Percentiles rank a stretch among this genome's conserved stretches.
Conservation (phyloP, 37 sponge, comb jelly and placozoan genomes). For the Bolinopsis microptera region DNA sequence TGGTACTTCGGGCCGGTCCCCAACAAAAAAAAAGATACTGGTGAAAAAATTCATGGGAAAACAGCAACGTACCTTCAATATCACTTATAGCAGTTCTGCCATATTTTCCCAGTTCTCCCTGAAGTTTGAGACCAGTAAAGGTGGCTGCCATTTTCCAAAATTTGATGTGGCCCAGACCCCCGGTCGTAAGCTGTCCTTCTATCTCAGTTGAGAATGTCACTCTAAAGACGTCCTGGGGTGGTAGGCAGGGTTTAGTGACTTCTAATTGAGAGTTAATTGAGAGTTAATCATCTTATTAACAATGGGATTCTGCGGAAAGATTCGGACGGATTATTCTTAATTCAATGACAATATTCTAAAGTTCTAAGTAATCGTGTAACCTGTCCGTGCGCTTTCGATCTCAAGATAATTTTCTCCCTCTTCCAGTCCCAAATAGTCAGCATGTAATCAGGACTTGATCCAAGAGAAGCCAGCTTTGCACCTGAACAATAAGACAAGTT, state of each 20-base stretch:
- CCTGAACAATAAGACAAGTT: constrained; percentile 80
- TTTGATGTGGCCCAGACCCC: constrained; percentile 96
- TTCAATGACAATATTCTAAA: too few relatives aligned
- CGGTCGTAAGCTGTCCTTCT: constrained; percentile 92
- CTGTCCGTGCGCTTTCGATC: constrained; percentile 97
- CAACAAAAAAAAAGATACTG: too few relatives aligned
- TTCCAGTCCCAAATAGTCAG: constrained; percentile 99
- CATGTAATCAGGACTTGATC: constrained; percentile 94
- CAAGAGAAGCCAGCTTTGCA: constrained; percentile 86
- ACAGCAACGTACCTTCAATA: constrained; percentile 74
- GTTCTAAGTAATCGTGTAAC: too few relatives aligned
- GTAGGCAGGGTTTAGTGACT: not conserved
- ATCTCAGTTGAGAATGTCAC: constrained; percentile 95
- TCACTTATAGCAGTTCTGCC: constrained; percentile 93
- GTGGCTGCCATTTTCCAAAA: constrained; percentile 99
- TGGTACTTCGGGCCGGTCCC: too few relatives aligned
- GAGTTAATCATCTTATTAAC: too few relatives aligned
- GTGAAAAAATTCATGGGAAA: too few relatives aligned
- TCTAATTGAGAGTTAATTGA: too few relatives aligned
- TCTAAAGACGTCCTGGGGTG: constrained; percentile 68
- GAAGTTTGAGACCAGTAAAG: constrained; percentile 97
- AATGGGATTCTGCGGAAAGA: too few relatives aligned
- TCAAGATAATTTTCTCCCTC: constrained; percentile 84
- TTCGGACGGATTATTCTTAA: too few relatives aligned
- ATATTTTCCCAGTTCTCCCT: constrained; percentile 96